Evolutionary conservation across 1,140 invertebrate species (phyloP), one percentile per base, ranked within the genome.

Genomic region (Drosophila nannoptera): DNA sequence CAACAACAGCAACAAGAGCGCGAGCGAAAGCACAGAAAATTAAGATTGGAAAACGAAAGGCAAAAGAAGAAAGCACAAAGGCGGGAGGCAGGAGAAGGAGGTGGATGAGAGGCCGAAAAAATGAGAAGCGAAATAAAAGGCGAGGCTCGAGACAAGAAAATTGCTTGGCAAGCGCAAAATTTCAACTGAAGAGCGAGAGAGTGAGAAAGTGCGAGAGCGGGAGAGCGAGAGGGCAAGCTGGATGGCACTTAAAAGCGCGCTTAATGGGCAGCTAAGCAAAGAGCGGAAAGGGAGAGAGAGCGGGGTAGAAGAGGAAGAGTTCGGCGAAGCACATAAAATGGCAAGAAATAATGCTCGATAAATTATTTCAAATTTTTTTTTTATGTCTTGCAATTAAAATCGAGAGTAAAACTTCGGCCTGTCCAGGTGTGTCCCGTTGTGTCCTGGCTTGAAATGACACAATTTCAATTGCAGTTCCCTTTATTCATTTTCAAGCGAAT

Each of bases 361-460:
- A 70, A 76, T 76, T 73, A 61, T 56, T 29, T 64, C 8, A 29
- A 11, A 29, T 29, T 14, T 29, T 38, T 50, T 48, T 58, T 45
- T 68, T 61, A 52, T 46, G 53, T 7, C 69, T 70, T 84, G 73
- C 80, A 83, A 83, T 83, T 83, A 83, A 84, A 83, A 83, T 76
- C 70, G 69, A 70, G 75, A 83, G 68, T 78, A 69, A 73, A 56
- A 73, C 68, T 67, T 29, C 64, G 40, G 40, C 12, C 40, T 4
- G 12, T 2, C 40, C 40, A 42, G 54, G 54, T 65, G 50, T 32
- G 35, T 69, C 52, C 59, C 63, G 78, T 82, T 64, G 52, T 45
- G 63, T 32, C 42, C 32, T 86, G 78, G 73, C 78, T 84, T 83
- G 81, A 86, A 84, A 80, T 84, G 80, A 84, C 80, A 84, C 80